A percentile compares a stretch with the other conserved stretches of the same genome.
These are phyloP conservation scores for Drosophila dives DNA, from an alignment of 2,888 invertebrate species.

Conservation along the genomic window DNA sequence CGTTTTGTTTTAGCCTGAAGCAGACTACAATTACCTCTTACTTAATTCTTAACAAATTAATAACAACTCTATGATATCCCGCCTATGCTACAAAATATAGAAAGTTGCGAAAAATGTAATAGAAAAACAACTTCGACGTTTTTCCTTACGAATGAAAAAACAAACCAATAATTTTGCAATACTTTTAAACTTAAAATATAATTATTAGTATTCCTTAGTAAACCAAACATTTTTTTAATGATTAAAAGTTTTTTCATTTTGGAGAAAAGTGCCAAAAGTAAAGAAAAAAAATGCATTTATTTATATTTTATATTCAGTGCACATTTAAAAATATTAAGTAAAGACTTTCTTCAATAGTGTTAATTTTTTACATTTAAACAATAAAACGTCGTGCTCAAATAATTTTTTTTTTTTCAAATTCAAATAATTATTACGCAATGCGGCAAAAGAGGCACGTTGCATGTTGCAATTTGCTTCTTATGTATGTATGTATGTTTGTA, in stretches of 20 bases:
- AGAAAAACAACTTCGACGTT: background rate
- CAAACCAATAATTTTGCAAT: background rate
- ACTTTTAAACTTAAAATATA: background rate
- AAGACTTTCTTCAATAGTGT: background rate
- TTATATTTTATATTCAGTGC: too few relatives aligned
- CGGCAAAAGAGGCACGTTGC: background rate
- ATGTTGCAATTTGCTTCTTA: background rate
- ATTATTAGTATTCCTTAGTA: background rate
- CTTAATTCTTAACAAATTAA: background rate
- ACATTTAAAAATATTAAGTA: background rate
- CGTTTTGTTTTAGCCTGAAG: background rate
- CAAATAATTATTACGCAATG: background rate
- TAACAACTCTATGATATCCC: background rate
- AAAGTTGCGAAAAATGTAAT: too few relatives aligned
- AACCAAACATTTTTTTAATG: background rate
- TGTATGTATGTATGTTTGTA: background rate
- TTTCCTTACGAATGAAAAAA: background rate
- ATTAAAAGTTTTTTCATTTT: background rate
- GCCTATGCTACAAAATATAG: background rate
- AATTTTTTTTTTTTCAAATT: background rate
- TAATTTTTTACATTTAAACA: background rate
- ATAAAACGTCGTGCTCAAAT: background rate
- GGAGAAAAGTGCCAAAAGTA: background rate
- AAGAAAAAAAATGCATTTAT: background rate
- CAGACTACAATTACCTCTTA: background rate